Percentiles rank a stretch among this genome's conserved stretches.
Conservation (phyloP, 2,888 invertebrate genomes). For the Trissoscelio sp. region DNA sequence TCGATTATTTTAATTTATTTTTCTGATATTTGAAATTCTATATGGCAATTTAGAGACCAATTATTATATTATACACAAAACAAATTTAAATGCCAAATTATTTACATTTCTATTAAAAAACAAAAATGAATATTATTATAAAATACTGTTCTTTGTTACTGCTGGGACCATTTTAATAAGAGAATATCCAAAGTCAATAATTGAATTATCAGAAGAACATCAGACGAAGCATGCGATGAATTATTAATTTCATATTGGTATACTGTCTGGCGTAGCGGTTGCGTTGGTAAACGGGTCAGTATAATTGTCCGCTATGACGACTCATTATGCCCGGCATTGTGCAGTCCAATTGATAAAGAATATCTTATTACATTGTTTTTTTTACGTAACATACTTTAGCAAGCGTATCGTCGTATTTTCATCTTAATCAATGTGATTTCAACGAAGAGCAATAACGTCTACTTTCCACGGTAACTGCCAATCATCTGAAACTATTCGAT, state of each 20-base stretch:
- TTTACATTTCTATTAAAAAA: no score
- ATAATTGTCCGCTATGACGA: slow-evolving; percentile 49
- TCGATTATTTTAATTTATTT: no score
- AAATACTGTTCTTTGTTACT: no score
- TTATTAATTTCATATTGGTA: slow-evolving; percentile 48
- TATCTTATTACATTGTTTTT: slow-evolving; percentile 26
- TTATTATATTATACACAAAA: no score
- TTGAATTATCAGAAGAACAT: slow-evolving; percentile 31
- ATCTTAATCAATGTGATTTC: slow-evolving; percentile 27
- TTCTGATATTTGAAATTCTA: no score
- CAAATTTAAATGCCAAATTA: no score
- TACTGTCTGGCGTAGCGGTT: slow-evolving; percentile 14
- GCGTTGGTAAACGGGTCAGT: slow-evolving; percentile 47
- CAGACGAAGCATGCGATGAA: slow-evolving; percentile 27
- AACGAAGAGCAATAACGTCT: slow-evolving; percentile 1
- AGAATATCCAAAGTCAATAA: no score
- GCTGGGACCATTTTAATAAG: no score
- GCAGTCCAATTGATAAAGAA: slow-evolving; percentile 32
- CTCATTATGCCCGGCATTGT: slow-evolving; percentile 35
- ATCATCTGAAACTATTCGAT: slow-evolving; percentile 6
- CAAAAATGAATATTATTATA: no score
- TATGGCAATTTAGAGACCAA: no score
- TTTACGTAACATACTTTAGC: slow-evolving; percentile 18
- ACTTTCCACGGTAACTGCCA: background rate
- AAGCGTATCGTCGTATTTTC: background rate